A percentile compares a stretch with the other conserved stretches of the same genome.
Evolutionary conservation across 2,797 vertebrate species (phyloP).

Genomic region (Eulemur mongoz): DNA sequence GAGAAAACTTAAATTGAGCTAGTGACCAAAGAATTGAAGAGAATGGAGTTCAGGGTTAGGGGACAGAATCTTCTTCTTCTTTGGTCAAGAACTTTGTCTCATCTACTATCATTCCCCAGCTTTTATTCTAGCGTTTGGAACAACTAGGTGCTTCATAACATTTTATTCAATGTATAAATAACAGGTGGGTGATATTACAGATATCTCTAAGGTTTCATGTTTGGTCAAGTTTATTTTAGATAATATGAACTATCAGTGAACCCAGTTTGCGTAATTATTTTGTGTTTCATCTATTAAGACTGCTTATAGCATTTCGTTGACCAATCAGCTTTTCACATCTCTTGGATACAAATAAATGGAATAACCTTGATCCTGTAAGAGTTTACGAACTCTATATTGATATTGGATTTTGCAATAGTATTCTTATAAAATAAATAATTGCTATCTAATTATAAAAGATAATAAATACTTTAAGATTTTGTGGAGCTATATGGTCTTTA

Average conservation of each 20-base stretch:
- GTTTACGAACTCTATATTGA: neutral
- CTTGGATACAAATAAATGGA: neutral
- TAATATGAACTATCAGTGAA: neutral
- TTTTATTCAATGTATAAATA: neutral
- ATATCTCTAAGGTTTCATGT: neutral
- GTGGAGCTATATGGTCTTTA: neutral
- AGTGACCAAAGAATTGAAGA: neutral
- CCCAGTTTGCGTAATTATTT: neutral
- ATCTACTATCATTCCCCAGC: accelerated
- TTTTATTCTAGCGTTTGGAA: neutral
- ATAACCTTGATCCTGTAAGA: neutral
- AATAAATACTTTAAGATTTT: neutral
- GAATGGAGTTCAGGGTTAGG: neutral
- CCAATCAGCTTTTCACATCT: neutral
- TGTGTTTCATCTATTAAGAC: neutral
- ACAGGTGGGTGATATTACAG: neutral
- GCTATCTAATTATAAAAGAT: neutral
- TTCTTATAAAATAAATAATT: neutral
- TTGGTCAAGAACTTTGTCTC: neutral
- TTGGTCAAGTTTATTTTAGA: neutral
- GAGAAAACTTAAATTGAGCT: neutral
- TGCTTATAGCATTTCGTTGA: neutral
- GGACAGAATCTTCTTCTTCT: neutral
- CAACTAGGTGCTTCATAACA: neutral
- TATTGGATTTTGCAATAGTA: neutral